Percentiles rank a stretch among this genome's conserved stretches.
Evolutionary conservation across 2,888 invertebrate species (phyloP).

Genomic region (Tenthredo notha): DNA sequence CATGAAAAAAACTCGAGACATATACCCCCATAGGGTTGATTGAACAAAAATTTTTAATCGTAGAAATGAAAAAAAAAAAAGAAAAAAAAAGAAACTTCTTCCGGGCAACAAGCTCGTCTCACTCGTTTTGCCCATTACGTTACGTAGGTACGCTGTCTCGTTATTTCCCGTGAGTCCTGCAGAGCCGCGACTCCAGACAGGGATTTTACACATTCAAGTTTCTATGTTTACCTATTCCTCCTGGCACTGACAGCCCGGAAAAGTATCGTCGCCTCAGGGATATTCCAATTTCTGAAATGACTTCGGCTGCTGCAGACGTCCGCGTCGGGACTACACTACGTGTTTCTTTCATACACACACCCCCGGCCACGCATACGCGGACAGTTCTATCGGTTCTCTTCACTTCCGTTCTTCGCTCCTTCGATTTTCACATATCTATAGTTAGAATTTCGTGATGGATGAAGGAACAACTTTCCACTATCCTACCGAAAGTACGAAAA

Average conservation of each 20-base stretch:
- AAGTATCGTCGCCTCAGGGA: conserved; percentile 27
- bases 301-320: conserved; percentile 19
- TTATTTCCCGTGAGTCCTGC: conserved; percentile 12
- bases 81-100: background rate
- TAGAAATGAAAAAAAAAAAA: background rate
- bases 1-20: no score
- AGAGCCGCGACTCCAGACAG: background rate
- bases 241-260: conserved; percentile 17
- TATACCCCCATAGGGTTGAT: background rate
- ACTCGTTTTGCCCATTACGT: conserved; percentile 5
- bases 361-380: background rate
- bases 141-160: conserved; percentile 18
- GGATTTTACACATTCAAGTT: conserved; percentile 20
- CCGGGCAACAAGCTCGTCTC: background rate
- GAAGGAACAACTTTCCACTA: background rate
- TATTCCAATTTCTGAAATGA: conserved; percentile 30
- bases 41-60: background rate
- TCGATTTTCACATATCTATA: background rate
- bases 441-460: background rate
- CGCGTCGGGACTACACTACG: background rate
- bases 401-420: background rate
- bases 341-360: background rate
- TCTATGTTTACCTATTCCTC: conserved; percentile 12
- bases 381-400: background rate
- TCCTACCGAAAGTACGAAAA: no score